Evolutionary conservation across 2,888 invertebrate genomes (phyloP), one percentile per base, ranked within the genome.

Genomic region (Aradus depressus): DNA sequence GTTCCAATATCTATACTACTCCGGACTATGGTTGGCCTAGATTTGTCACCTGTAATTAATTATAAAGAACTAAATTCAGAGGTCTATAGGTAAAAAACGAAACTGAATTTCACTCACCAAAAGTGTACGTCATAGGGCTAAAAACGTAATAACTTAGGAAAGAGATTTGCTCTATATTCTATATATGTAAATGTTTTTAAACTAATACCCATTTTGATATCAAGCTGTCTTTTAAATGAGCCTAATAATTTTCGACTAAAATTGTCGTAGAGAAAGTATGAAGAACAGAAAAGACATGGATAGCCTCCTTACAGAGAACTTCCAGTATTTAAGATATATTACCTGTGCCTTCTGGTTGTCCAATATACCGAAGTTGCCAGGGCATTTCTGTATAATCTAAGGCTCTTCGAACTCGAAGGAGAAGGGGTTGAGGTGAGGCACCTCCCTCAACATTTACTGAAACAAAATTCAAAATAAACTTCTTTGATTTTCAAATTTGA

Each of bases 1-100:
- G 90, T 90, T 0, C 89, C 89, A 59, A 93, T 88, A 65, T 96
- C 95, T 51, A 95, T 81, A 64, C 91, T 91, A 26, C 85, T 92
- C 28, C 95, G 73, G 2, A 95, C 86, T 18, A 95, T 78, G 0
- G 95, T 93, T 0, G 91, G 90, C 5, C 91, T 72, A 49, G 79
- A 84, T 66, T 90, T 89, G 44, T 62, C 62, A 38, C 62, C 62
- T 61, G 48, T 25, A 50, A 53, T 23, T 28, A 12, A 35, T 14
- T 35, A 35, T 8, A 35, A 14, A 35, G 5, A 35, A 14, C n/a
- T 35, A 35, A 14, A 35, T 28, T 10, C 12, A 28, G 8, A 28
- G 8, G 12, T 28, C 8, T 28, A 28, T 28, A 28, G 8, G 12
- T 28, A 28, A 10, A 28, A 10, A 28, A 28, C 12, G 8, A 10